Conservation (phyloP, 2,888 invertebrate genomes). For the Sinelater perroti region DNA sequence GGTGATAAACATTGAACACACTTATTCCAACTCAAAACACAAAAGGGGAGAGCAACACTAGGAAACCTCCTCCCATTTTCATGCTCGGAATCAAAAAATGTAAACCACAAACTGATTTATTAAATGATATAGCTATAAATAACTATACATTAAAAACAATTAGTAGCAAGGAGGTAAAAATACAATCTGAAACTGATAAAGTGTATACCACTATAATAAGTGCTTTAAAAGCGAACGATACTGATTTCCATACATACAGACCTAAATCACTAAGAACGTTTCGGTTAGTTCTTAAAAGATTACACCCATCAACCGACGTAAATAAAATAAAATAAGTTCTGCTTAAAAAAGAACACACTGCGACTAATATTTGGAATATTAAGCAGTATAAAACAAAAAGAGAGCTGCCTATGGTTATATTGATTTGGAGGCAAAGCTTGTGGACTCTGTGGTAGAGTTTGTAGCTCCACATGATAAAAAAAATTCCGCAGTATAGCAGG, state of each 20-base stretch:
- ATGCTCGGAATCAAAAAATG: neutral
- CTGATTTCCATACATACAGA: neutral
- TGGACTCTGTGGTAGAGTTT: neutral
- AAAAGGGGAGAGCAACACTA: neutral
- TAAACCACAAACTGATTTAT: neutral
- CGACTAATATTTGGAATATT: too few relatives aligned
- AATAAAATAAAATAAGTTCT: neutral
- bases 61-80: constrained; percentile 3
- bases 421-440: neutral
- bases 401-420: neutral
- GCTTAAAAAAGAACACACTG: neutral
- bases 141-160: neutral
- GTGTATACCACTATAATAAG: neutral
- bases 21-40: neutral
- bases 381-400: too few relatives aligned
- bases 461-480: neutral
- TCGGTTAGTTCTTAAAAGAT: neutral
- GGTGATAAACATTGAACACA: neutral
- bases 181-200: neutral
- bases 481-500: neutral
- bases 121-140: neutral
- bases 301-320: neutral
- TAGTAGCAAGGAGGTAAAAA: neutral
- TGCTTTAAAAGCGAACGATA: neutral
- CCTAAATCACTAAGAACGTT: neutral